Evolutionary conservation across 2,888 invertebrate species (phyloP).

Genomic region (Anorthoa munda): DNA sequence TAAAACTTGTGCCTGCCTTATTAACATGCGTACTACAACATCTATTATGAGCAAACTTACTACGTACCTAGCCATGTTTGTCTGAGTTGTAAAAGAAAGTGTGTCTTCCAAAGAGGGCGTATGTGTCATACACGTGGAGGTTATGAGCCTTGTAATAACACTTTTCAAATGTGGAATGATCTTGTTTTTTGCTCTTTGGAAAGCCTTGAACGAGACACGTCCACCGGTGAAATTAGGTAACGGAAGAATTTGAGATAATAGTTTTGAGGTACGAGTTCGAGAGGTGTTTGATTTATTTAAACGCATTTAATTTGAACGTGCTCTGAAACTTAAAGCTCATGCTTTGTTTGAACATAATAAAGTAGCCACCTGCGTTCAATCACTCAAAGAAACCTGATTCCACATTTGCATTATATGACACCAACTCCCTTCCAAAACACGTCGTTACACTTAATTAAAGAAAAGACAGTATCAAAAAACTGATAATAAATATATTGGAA

Average conservation of each 20-base stretch:
- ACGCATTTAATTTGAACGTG: neutral
- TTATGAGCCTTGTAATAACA: constrained; percentile 16
- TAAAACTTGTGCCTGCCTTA: constrained; percentile 51
- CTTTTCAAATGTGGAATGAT: constrained; percentile 10
- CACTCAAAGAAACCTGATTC: constrained; percentile 5
- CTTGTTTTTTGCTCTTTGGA: neutral
- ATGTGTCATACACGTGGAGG: constrained; percentile 33
- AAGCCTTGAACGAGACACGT: neutral
- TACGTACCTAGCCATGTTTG: constrained; percentile 50
- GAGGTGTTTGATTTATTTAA: neutral
- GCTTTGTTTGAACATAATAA: neutral
- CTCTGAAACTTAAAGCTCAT: neutral
- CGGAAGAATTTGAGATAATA: neutral
- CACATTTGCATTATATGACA: constrained; percentile 26
- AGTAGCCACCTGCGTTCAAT: neutral
- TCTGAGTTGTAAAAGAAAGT: constrained; percentile 57
- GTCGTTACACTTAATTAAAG: constrained; percentile 35
- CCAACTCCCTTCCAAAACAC: constrained; percentile 13
- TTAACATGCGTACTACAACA: constrained; percentile 58
- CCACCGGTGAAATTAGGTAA: neutral
- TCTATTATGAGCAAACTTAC: constrained; percentile 52
- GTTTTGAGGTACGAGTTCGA: neutral
- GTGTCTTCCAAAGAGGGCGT: constrained; percentile 36
- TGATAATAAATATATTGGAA: constrained; percentile 27
- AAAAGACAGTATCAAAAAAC: constrained; percentile 31